A percentile compares a stretch with the other conserved stretches of the same genome.
Conservation (phyloP, 1,140 invertebrate genomes). For the Lepidostoma basale region DNA sequence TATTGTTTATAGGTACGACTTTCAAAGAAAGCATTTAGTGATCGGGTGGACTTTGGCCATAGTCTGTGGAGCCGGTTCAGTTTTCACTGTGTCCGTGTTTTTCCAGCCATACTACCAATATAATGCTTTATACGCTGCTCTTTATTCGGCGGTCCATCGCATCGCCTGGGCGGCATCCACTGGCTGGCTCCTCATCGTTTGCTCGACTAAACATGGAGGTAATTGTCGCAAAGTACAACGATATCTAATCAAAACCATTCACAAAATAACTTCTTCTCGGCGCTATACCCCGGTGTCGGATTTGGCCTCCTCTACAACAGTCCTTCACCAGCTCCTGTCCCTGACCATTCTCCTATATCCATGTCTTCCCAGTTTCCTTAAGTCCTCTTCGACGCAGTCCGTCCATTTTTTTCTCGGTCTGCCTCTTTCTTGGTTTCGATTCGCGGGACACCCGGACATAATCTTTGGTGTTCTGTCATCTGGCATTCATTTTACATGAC, state of each 20-base stretch:
- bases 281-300: no score
- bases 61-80: slow-evolving; percentile 62
- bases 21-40: slow-evolving; percentile 53
- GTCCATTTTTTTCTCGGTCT: not conserved
- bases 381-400: no score
- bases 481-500: no score
- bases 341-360: no score
- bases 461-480: no score
- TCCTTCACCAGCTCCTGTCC: no score
- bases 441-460: no score
- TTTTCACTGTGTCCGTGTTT: slow-evolving; percentile 67
- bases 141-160: slow-evolving; percentile 70
- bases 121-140: slow-evolving; percentile 64
- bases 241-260: not conserved
- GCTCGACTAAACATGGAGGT: slow-evolving; percentile 75
- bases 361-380: no score
- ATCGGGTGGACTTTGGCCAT: slow-evolving; percentile 65
- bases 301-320: no score
- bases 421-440: not conserved
- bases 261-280: no score
- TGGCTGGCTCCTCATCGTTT: slow-evolving; percentile 74
- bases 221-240: slow-evolving; percentile 28
- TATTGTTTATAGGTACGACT: slow-evolving; percentile 57
- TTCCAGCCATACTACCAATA: slow-evolving; percentile 65
- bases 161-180: slow-evolving; percentile 69